These are phyloP conservation scores for Drosophila nikananu DNA, from an alignment of 1,140 invertebrate species.

Conservation along the genomic window DNA sequence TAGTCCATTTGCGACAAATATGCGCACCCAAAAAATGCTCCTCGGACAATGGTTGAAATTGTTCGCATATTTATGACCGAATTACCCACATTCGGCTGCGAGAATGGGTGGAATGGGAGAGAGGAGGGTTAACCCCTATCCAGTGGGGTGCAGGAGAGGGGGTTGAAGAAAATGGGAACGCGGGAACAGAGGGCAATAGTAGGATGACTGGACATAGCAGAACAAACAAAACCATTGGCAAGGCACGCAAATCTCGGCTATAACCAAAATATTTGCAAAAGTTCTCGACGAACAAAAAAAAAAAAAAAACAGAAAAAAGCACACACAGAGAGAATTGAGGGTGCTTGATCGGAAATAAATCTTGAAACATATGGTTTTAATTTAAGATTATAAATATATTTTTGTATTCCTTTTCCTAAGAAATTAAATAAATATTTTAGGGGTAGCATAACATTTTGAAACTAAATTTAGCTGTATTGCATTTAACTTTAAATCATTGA, in stretches of 20 bases:
- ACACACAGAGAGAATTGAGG: neutral
- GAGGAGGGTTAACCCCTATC: constrained; percentile 16
- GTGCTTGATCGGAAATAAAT: neutral
- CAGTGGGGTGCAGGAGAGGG: neutral
- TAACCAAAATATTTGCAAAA: constrained; percentile 81
- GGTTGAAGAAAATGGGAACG: neutral
- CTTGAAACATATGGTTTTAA: too few relatives aligned
- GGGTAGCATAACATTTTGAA: neutral
- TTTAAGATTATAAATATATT: too few relatives aligned
- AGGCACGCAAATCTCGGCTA: constrained; percentile 80
- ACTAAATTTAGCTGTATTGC: neutral
- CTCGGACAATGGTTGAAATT: constrained; percentile 76
- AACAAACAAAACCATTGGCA: constrained; percentile 79
- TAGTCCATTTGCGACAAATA: constrained; percentile 82
- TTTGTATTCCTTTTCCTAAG: too few relatives aligned
- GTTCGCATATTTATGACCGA: constrained; percentile 82
- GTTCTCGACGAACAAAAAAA: constrained; percentile 51
- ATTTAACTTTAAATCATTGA: neutral
- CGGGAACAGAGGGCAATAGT: constrained; percentile 7
- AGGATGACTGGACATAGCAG: constrained; percentile 74
- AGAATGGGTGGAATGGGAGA: constrained; percentile 4
- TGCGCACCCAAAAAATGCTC: constrained; percentile 74
- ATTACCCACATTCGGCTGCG: constrained; percentile 74
- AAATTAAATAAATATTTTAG: neutral
- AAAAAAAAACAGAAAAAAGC: constrained; percentile 13